Conservation (phyloP, 2,888 invertebrate genomes). For the Diarsia mendica region DNA sequence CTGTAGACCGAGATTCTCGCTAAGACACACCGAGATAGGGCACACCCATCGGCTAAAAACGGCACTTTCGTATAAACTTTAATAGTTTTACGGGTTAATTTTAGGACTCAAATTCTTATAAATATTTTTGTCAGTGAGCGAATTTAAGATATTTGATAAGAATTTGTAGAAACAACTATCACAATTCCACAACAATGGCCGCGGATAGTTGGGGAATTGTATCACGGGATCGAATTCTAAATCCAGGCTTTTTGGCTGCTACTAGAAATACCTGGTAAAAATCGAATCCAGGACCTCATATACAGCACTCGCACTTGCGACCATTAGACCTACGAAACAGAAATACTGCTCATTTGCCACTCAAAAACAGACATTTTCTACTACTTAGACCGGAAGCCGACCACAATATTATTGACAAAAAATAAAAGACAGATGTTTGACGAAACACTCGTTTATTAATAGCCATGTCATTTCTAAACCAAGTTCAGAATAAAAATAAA, state of each 20-base stretch:
- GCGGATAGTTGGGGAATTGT: background rate
- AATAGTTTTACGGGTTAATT: too few relatives aligned
- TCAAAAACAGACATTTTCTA: background rate
- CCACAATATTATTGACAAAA: background rate
- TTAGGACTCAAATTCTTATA: too few relatives aligned
- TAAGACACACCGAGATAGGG: background rate
- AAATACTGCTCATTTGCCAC: background rate
- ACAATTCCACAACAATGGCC: background rate
- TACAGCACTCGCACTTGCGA: too few relatives aligned
- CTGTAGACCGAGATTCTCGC: background rate
- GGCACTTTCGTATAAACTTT: background rate
- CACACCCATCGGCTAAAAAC: background rate
- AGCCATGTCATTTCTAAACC: conserved; percentile 1
- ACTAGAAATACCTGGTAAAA: too few relatives aligned
- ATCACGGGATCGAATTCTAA: background rate
- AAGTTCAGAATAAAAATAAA: conserved; percentile 19
- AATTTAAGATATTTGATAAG: background rate
- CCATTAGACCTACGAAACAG: too few relatives aligned
- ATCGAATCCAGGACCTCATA: too few relatives aligned
- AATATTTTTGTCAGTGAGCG: background rate
- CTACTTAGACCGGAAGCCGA: background rate
- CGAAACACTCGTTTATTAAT: background rate
- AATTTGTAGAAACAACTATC: background rate
- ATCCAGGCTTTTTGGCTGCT: too few relatives aligned
- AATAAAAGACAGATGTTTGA: background rate